Conservation (phyloP, 2,888 invertebrate species). For the Aproaerema taeniolella region DNA sequence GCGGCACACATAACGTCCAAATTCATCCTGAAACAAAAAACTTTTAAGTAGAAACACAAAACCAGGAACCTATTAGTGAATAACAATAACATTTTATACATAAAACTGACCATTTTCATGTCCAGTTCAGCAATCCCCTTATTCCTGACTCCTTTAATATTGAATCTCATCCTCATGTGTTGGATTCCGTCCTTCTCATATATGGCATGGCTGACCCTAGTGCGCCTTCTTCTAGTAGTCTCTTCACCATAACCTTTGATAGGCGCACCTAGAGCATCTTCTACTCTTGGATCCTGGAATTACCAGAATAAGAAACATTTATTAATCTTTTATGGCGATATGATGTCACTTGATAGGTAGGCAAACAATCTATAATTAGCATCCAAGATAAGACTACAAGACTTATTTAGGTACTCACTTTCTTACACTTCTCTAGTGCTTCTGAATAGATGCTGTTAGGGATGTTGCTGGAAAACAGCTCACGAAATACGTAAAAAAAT, state of each 20-base stretch:
- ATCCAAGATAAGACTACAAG: too few relatives aligned
- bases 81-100: neutral
- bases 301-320: too few relatives aligned
- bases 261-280: slow-evolving; percentile 91
- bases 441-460: slow-evolving; percentile 90
- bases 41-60: slow-evolving; percentile 1
- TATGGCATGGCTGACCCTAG: slow-evolving; percentile 88
- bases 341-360: too few relatives aligned
- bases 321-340: too few relatives aligned
- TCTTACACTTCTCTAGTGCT: slow-evolving; percentile 85
- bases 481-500: slow-evolving; percentile 89
- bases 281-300: slow-evolving; percentile 82
- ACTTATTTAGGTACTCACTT: slow-evolving; percentile 52
- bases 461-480: slow-evolving; percentile 92
- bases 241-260: slow-evolving; percentile 94
- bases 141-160: slow-evolving; percentile 89
- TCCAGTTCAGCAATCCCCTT: slow-evolving; percentile 92
- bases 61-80: too few relatives aligned
- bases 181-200: slow-evolving; percentile 86
- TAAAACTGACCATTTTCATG: slow-evolving; percentile 58
- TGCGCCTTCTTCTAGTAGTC: slow-evolving; percentile 86
- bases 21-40: slow-evolving; percentile 80
- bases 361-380: too few relatives aligned
- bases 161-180: slow-evolving; percentile 93
- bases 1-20: slow-evolving; percentile 86